Evolutionary conservation across 2,888 invertebrate genomes (phyloP).

Genomic region (Lymantria monacha): DNA sequence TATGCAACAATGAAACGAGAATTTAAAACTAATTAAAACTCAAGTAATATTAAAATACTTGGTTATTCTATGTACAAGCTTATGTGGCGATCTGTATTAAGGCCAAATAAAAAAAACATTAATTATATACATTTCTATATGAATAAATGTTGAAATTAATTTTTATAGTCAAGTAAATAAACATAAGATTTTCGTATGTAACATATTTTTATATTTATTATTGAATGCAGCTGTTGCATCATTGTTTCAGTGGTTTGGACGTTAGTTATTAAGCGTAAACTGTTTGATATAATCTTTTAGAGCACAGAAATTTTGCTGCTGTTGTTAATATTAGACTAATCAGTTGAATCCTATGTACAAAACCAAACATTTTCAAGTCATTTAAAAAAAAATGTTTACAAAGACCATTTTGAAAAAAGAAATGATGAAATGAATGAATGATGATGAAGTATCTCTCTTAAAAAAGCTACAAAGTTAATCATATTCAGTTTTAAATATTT

Average conservation of each 20-base stretch:
- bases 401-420: too few species aligned
- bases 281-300: not conserved
- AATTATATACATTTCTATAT: not conserved
- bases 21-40: conserved; percentile 1
- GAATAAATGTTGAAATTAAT: not conserved
- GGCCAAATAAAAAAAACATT: not conserved
- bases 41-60: not conserved
- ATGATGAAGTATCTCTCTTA: too few species aligned
- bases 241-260: not conserved
- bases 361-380: too few species aligned
- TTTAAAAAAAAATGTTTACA: too few species aligned
- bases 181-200: not conserved
- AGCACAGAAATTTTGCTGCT: not conserved
- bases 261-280: not conserved
- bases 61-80: not conserved
- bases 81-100: not conserved
- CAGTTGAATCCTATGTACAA: too few species aligned
- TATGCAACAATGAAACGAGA: conserved; percentile 27
- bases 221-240: not conserved
- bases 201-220: not conserved
- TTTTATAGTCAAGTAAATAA: not conserved
- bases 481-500: too few species aligned
- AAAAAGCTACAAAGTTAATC: too few species aligned
- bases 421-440: too few species aligned
- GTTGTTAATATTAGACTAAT: not conserved